Conservation (phyloP, 2,888 invertebrate species). For the Cryptosula pallasiana region DNA sequence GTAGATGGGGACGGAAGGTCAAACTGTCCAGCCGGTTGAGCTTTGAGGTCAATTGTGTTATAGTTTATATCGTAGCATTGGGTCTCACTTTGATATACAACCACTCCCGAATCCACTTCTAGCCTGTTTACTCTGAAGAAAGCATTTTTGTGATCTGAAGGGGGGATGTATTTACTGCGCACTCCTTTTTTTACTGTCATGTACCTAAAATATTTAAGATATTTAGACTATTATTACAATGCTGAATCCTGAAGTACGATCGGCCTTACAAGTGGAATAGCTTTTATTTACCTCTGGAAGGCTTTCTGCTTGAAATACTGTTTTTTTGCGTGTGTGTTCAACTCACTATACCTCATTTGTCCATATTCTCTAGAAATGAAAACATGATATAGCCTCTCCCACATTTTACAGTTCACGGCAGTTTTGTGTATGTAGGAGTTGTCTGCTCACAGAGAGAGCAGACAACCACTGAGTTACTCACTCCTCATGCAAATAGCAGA, state of each 20-base stretch:
- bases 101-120: not conserved
- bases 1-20: slow-evolving; percentile 1
- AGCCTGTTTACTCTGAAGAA: slow-evolving; percentile 18
- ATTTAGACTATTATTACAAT: not conserved
- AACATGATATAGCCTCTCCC: not conserved
- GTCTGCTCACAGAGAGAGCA: no score
- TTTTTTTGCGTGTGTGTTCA: not conserved
- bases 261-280: not conserved
- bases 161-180: not conserved
- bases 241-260: not conserved
- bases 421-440: no score
- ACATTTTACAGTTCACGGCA: no score
- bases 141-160: not conserved
- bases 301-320: slow-evolving; percentile 4
- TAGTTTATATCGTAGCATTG: slow-evolving; percentile 21
- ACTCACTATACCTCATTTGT: not conserved
- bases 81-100: slow-evolving; percentile 14
- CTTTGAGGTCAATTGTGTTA: not conserved
- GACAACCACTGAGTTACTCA: slow-evolving; percentile 1
- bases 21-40: not conserved
- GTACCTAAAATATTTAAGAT: not conserved
- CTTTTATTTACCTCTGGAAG: slow-evolving; percentile 8
- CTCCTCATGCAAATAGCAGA: slow-evolving; percentile 15
- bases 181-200: slow-evolving; percentile 21
- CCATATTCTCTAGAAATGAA: not conserved